Percentiles rank a stretch among this genome's conserved stretches.
phyloP scores from a whole-genome alignment of 53 echinoderm and acorn worm genomes.

The Apostichopus leukothele region DNA sequence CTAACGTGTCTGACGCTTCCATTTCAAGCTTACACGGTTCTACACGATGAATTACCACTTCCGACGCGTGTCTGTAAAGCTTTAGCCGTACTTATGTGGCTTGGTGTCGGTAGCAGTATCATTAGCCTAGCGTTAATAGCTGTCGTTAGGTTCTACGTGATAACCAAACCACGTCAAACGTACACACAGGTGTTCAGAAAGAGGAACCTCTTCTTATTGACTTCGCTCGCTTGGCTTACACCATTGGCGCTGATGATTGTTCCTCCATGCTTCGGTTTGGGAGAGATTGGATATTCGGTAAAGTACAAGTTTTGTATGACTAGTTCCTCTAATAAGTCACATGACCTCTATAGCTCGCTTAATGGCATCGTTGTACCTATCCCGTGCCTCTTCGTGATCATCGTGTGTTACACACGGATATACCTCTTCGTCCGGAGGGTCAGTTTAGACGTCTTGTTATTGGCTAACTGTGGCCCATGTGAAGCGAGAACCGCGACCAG shows the following conservation, averaged over 20 bases:
- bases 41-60: slow-evolving; percentile 53
- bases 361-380: background rate
- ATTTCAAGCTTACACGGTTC: slow-evolving; percentile 63
- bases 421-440: slow-evolving; percentile 2
- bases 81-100: slow-evolving; percentile 58
- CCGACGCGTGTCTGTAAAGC: slow-evolving; percentile 56
- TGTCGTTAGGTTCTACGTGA: slow-evolving; percentile 67
- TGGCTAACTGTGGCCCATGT: background rate
- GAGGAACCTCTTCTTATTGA: slow-evolving; percentile 52
- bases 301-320: slow-evolving; percentile 57
- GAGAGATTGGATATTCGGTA: slow-evolving; percentile 51
- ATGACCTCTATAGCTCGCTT: slow-evolving; percentile 41
- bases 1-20: slow-evolving; percentile 74
- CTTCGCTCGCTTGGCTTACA: slow-evolving; percentile 61
- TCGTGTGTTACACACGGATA: slow-evolving; percentile 4
- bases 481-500: background rate
- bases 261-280: slow-evolving; percentile 47
- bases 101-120: slow-evolving; percentile 73
- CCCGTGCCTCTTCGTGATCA: slow-evolving; percentile 21
- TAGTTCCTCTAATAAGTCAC: slow-evolving; percentile 22
- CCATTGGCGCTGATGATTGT: slow-evolving; percentile 59
- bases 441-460: background rate
- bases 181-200: slow-evolving; percentile 64
- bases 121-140: slow-evolving; percentile 77
- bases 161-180: slow-evolving; percentile 58